Evolutionary conservation across 2,888 invertebrate genomes (phyloP).

Genomic region (Cheilosia vernalis): DNA sequence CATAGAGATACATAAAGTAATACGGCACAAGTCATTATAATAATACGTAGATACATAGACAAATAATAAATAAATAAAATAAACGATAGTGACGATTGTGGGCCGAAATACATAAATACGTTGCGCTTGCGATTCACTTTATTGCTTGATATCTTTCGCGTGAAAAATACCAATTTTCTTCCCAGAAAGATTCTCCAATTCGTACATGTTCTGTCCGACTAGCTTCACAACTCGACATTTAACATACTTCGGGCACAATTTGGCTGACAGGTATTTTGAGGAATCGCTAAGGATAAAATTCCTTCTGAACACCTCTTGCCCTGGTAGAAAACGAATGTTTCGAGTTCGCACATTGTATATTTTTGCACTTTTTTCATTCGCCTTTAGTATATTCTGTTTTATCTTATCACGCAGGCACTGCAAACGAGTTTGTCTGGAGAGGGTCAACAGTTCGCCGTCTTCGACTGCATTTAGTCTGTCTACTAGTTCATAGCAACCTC

Average conservation of each 20-base stretch:
- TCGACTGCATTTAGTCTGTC: background rate
- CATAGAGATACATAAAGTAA: too few species aligned
- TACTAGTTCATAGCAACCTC: slow-evolving; percentile 1
- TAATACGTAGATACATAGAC: too few species aligned
- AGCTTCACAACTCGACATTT: background rate
- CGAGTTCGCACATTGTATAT: background rate
- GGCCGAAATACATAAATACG: too few species aligned
- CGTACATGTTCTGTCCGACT: background rate
- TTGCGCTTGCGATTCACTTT: background rate
- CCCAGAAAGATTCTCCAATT: background rate
- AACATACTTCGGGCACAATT: too few species aligned
- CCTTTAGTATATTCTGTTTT: background rate
- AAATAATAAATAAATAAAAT: too few species aligned
- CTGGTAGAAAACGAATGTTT: background rate
- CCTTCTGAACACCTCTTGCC: background rate
- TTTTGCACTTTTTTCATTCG: background rate
- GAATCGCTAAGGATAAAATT: background rate
- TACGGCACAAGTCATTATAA: too few species aligned
- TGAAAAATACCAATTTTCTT: too few species aligned
- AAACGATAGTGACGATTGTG: too few species aligned
- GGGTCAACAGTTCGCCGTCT: slow-evolving; percentile 15
- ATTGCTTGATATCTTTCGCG: background rate
- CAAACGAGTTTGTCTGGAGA: background rate
- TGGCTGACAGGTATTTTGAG: too few species aligned
- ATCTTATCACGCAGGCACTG: background rate